These are phyloP conservation scores for Stenodera caucasica DNA, from an alignment of 2,888 invertebrate genomes.

Conservation along the genomic window DNA sequence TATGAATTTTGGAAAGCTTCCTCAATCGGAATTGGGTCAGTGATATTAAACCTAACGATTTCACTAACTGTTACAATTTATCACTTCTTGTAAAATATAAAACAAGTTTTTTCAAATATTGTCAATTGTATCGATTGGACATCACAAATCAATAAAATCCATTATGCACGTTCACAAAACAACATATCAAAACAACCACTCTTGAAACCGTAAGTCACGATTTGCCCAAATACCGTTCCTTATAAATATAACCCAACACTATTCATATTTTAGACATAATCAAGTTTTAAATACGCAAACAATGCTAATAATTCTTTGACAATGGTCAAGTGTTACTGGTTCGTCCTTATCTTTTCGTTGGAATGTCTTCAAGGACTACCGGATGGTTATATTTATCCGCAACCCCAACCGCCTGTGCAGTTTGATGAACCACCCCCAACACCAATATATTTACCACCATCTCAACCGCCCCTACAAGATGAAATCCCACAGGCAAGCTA, in stretches of 20 bases:
- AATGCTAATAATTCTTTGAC: not conserved
- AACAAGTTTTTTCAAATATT: slow-evolving; percentile 17
- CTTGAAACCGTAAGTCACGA: slow-evolving; percentile 30
- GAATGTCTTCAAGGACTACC: not conserved
- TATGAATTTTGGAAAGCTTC: slow-evolving; percentile 2
- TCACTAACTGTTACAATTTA: slow-evolving; percentile 11
- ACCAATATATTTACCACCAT: slow-evolving; percentile 39
- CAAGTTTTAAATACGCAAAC: not conserved
- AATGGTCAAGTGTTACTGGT: not conserved
- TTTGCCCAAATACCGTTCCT: slow-evolving; percentile 19
- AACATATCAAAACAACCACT: slow-evolving; percentile 26
- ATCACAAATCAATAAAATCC: slow-evolving; percentile 32
- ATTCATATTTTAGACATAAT: slow-evolving; percentile 8
- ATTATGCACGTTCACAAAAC: slow-evolving; percentile 33
- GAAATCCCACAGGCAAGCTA: slow-evolving; percentile 30
- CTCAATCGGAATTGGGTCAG: not conserved
- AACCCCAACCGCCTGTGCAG: slow-evolving; percentile 40
- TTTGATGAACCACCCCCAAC: slow-evolving; percentile 40
- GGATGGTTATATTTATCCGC: slow-evolving; percentile 42
- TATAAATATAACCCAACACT: slow-evolving; percentile 16
- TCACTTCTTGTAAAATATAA: slow-evolving; percentile 8
- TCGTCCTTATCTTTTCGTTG: not conserved
- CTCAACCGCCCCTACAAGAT: slow-evolving; percentile 35
- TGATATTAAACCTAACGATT: not conserved
- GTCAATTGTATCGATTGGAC: slow-evolving; percentile 19